Conservation (phyloP, 2,113 vertebrate genomes). For the Cervus canadensis region DNA sequence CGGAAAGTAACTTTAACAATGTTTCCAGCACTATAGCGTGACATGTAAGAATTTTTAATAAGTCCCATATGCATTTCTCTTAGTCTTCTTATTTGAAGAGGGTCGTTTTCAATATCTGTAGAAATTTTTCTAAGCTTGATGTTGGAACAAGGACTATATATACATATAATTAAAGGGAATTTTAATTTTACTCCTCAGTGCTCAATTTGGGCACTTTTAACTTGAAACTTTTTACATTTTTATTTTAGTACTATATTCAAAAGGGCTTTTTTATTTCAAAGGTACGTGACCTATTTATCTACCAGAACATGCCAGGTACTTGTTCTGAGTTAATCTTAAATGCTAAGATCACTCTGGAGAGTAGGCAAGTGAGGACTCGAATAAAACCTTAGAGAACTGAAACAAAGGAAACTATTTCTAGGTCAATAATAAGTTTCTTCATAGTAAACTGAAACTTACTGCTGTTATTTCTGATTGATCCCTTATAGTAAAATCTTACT, state of each 20-base stretch:
- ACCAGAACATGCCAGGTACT: conserved; percentile 28
- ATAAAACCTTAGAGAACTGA: not conserved
- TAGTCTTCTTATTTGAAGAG: conserved; percentile 4
- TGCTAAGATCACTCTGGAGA: conserved; percentile 28
- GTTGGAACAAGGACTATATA: not conserved
- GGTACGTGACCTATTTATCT: conserved; percentile 4
- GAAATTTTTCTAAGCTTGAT: conserved; percentile 38
- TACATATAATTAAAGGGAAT: not conserved
- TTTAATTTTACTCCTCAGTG: conserved; percentile 29
- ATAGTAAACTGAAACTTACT: conserved; percentile 27
- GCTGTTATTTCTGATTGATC: conserved; percentile 17
- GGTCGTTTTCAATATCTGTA: not conserved
- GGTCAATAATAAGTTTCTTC: conserved; percentile 21
- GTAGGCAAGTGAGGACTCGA: conserved; percentile 8
- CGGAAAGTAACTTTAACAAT: not conserved
- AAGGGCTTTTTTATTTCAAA: conserved; percentile 19
- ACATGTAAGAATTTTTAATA: not conserved
- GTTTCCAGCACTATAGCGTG: not conserved
- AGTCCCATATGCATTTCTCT: not conserved
- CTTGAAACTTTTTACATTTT: conserved; percentile 40
- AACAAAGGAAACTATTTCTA: not conserved
- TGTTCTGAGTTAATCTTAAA: conserved; percentile 45
- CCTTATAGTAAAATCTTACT: conserved; percentile 6
- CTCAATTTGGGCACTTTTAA: conserved; percentile 25
- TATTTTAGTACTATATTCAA: conserved; percentile 26